These are phyloP conservation scores for Celastrina argiolus DNA, from an alignment of 2,888 invertebrate species.

Conservation along the genomic window DNA sequence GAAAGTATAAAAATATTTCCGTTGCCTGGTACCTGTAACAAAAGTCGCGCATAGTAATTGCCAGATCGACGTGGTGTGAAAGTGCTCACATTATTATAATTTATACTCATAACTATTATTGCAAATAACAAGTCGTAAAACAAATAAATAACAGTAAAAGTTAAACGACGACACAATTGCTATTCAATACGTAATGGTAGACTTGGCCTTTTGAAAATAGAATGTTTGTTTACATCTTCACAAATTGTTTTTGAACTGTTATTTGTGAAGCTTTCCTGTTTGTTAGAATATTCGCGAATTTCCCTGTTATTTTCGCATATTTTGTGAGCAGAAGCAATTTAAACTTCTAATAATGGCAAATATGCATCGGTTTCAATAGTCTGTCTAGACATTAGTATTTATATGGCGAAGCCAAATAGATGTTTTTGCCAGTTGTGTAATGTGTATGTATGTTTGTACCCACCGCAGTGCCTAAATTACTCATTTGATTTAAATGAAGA, in stretches of 20 bases:
- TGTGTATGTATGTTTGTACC: too few relatives aligned
- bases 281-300: neutral
- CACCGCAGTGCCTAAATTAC: too few relatives aligned
- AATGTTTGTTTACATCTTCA: neutral
- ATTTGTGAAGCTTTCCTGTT: slow-evolving; percentile 9
- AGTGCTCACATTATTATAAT: too few relatives aligned
- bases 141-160: neutral
- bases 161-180: neutral
- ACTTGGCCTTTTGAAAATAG: slow-evolving; percentile 1
- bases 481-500: too few relatives aligned
- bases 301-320: neutral
- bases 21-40: too few relatives aligned
- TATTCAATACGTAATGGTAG: neutral
- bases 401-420: too few relatives aligned
- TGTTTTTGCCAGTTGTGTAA: too few relatives aligned
- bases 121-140: neutral
- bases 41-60: too few relatives aligned
- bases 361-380: neutral
- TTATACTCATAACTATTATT: neutral
- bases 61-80: too few relatives aligned
- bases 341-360: neutral
- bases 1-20: too few relatives aligned
- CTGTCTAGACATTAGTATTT: too few relatives aligned
- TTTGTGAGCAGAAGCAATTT: neutral
- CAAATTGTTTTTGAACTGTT: neutral